Base-by-base conservation (phyloP, 2,113 vertebrate genomes). In the Neoarius graeffei region DNA sequence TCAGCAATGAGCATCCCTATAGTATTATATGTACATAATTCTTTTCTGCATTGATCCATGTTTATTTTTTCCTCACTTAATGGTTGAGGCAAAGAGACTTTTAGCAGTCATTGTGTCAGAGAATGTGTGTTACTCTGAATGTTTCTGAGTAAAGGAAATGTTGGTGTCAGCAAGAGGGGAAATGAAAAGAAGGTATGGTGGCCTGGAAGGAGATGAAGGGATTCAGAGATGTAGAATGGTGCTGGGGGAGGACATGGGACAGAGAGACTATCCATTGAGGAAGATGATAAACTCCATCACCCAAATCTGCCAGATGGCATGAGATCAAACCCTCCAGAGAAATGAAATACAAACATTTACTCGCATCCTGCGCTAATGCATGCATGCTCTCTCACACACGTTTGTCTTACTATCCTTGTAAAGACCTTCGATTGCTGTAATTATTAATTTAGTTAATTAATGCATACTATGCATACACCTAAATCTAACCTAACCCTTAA, bases 261-360 rank as follows among this genome's bases (percentile, higher is more conserved):
- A 90, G 93, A 92, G 88, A 86, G 92, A 88, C 90, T 87, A 92
- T 93, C 91, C 92, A 90, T 92, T 93, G 88, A 89, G 89, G 91
- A 93, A 92, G 90, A 89, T 91, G 89, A 91, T 87, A 91, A 91
- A 88, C 88, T 85, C 30, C 74, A 87, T 91, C 90, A 92, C 91
- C 90, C 91, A 80, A 88, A 92, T 91, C 92, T 92, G 90, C 92
- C 94, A 95, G 95, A 95, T 95, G 94, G 93, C 93, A 92, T 86
- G 88, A 88, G 93, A 89, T 94, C 91, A 93, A 92, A 85, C 93
- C 88, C 93, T 92, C 92, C 88, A 93, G 90, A 91, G 93, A 86
- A 91, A 92, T 88, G 88, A 89, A 93, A 90, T 82, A 60, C 90
- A 87, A 88, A 91, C 82, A 87, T 90, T 90, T 86, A 82, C 88